Evolutionary conservation across 2,888 invertebrate species (phyloP).

Genomic region (Hirtodrosophila confusa): DNA sequence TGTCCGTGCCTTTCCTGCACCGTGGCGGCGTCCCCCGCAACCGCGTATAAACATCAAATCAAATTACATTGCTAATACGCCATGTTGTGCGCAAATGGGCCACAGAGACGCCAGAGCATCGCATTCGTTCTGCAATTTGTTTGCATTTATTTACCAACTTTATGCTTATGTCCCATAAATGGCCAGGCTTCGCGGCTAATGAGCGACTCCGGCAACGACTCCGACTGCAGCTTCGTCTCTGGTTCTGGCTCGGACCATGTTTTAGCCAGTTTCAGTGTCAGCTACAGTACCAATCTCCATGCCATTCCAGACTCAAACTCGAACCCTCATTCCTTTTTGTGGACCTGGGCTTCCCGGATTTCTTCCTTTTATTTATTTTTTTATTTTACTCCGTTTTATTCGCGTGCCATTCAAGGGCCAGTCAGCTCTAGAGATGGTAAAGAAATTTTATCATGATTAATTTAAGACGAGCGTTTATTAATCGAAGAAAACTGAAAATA

Average conservation of each 20-base stretch:
- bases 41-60: constrained; percentile 72
- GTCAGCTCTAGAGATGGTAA: constrained; percentile 27
- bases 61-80: constrained; percentile 77
- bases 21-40: no score
- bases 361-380: neutral
- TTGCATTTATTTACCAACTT: constrained; percentile 51
- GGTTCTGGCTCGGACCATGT: constrained; percentile 5
- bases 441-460: no score
- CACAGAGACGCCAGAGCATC: constrained; percentile 21
- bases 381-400: constrained; percentile 43
- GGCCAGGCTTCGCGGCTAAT: constrained; percentile 48
- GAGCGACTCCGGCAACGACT: constrained; percentile 30
- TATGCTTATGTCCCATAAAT: constrained; percentile 45
- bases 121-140: constrained; percentile 69
- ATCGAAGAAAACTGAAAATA: no score
- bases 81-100: constrained; percentile 53
- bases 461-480: no score
- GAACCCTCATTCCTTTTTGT: constrained; percentile 27
- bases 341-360: constrained; percentile 15
- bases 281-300: constrained; percentile 10
- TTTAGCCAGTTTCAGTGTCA: constrained; percentile 1
- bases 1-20: neutral
- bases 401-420: constrained; percentile 44
- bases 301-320: no score
- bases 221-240: constrained; percentile 1